Evolutionary conservation across 2,113 vertebrate species (phyloP), one percentile per base, ranked within the genome.

Genomic region (Chelonoidis abingdonii): DNA sequence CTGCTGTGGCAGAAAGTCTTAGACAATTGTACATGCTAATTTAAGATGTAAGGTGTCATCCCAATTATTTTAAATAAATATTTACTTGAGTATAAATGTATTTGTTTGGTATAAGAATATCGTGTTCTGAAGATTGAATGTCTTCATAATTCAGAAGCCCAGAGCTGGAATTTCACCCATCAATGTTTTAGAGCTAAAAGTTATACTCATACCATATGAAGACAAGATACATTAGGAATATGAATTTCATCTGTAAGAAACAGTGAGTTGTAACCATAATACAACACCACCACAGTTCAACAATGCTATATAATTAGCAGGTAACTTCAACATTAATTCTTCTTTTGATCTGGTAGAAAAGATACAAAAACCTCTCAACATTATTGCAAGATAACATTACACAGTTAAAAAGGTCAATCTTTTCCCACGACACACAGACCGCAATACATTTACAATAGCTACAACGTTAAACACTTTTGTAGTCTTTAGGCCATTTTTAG

Each of bases 391-490:
- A 81, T 83, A 84, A 94, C 80, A 90, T 89, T 88, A 65, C 59
- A 85, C 84, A 90, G 90, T 95, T 94, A 94, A 95, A 97, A 85
- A 97, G 59, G 78, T 76, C 0, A 38, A 87, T 57, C 53, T 87
- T 92, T 93, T 86, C 83, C 89, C 79, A 89, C 94, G 93, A 83
- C 92, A 97, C 87, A 96, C 94, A 94, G 93, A 89, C 92, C 90
- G 88, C 86, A 89, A 80, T 17, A 41, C 89, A 95, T 96, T 93
- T 96, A 97, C 93, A 91, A 9, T 89, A 95, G 96, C 95, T 94
- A 96, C 88, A 95, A 59, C 19, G 88, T 81, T 89, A n/a, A 92
- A 93, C 91, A 89, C 78, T 80, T 91, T 65, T 79, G 10, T 62
- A 83, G 57, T 86, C 90, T 83, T 76, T 81, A 78, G 47, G 91